phyloP scores from a whole-genome alignment of 2,113 vertebrate species.

The Naja naja region DNA sequence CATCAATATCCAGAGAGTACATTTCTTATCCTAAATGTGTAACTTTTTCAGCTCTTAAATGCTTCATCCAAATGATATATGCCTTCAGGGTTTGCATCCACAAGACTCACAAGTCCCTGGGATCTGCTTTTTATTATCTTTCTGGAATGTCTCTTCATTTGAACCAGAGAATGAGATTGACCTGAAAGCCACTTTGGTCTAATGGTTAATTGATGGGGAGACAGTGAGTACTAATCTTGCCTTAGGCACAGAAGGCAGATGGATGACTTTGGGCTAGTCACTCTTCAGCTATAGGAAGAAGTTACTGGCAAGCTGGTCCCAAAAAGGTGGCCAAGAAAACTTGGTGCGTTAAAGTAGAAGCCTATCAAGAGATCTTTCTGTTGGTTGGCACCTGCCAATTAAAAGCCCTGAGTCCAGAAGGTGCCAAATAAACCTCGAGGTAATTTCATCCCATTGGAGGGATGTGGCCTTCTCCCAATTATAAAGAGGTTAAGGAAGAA shows the following conservation, averaged over 20 bases:
- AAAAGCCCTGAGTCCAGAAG: not conserved
- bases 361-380: not conserved
- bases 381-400: not conserved
- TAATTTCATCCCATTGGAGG: not conserved
- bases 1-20: not conserved
- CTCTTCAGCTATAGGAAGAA: not conserved
- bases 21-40: not conserved
- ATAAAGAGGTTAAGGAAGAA: constrained; percentile 49
- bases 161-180: not conserved
- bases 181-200: not conserved
- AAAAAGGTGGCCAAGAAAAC: not conserved
- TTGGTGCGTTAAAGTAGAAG: not conserved
- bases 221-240: not conserved
- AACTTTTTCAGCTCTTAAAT: not conserved
- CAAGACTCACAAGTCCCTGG: not conserved
- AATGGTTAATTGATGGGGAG: not conserved
- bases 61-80: not conserved
- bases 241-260: not conserved
- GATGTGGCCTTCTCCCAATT: not conserved
- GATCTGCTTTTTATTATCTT: not conserved
- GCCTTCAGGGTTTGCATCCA: not conserved
- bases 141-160: not conserved
- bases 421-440: not conserved
- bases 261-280: not conserved
- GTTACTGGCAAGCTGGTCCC: not conserved